These are phyloP conservation scores for Micromussa lordhowensis DNA, from an alignment of 92 coral and sea anemone genomes.

Conservation along the genomic window DNA sequence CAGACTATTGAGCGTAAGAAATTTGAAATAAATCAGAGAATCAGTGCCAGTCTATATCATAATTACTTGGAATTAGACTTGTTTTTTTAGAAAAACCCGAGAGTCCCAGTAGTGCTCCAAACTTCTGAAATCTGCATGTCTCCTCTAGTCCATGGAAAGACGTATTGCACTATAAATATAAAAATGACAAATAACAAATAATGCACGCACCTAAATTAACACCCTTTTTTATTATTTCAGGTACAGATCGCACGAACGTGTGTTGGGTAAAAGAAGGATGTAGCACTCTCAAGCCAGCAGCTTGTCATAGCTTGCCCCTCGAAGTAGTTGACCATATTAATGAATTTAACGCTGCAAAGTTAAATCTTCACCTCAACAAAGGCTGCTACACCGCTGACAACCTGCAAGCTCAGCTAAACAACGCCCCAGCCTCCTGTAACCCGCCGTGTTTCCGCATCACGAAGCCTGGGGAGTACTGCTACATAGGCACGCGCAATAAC, in stretches of 20 bases:
- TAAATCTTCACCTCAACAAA: conserved; percentile 50
- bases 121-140: too few relatives aligned
- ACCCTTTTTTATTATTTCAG: background rate
- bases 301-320: conserved; percentile 51
- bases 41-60: too few relatives aligned
- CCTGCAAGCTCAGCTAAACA: conserved; percentile 45
- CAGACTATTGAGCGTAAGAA: too few relatives aligned
- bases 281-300: conserved; percentile 40
- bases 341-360: conserved; percentile 23
- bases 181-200: background rate
- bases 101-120: too few relatives aligned
- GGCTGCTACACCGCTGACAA: conserved; percentile 37
- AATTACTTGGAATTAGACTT: too few relatives aligned
- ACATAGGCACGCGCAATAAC: conserved; percentile 70
- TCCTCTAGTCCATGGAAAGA: too few relatives aligned
- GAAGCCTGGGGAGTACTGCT: conserved; percentile 62
- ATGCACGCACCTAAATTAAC: background rate
- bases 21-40: too few relatives aligned
- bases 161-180: too few relatives aligned
- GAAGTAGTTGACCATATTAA: conserved; percentile 51
- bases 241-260: conserved; percentile 63
- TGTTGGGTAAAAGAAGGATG: conserved; percentile 62
- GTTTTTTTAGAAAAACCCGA: background rate
- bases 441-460: conserved; percentile 68
- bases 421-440: conserved; percentile 62